Percentiles rank a stretch among this genome's conserved stretches.
phyloP scores from a whole-genome alignment of 2,113 vertebrate species.

The Corvus hawaiiensis region DNA sequence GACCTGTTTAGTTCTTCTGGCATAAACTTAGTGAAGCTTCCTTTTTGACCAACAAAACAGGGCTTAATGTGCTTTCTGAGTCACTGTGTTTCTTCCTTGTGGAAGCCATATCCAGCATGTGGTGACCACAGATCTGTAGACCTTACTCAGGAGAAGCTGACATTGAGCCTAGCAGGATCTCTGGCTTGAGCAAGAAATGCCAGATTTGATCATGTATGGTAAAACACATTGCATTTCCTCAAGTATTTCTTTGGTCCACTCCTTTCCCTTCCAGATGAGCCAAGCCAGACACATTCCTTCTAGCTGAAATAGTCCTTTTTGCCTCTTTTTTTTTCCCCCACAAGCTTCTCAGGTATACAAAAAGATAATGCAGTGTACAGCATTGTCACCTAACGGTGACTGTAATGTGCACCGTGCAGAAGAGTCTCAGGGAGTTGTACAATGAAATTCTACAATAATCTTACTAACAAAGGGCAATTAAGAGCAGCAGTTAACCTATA shows the following conservation, averaged over 20 bases:
- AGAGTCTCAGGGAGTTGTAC: background rate
- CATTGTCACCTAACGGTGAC: background rate
- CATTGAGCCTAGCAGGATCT: background rate
- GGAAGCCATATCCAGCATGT: background rate
- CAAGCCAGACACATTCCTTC: background rate
- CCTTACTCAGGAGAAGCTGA: background rate
- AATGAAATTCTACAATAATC: background rate
- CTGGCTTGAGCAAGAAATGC: background rate
- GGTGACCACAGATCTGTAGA: background rate
- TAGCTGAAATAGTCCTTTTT: background rate
- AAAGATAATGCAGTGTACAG: background rate
- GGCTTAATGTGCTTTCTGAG: background rate
- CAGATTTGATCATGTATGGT: background rate
- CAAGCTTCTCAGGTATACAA: background rate
- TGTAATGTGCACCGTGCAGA: background rate
- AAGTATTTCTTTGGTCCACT: background rate
- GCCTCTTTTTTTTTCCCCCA: background rate
- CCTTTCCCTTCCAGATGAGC: background rate
- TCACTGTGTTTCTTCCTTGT: background rate
- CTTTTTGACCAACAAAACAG: background rate
- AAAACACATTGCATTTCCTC: background rate
- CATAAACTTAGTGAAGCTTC: background rate
- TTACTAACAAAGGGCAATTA: slow-evolving; percentile 15
- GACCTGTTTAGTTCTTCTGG: background rate
- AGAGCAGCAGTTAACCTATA: slow-evolving; percentile 37